Conservation (phyloP, 2,888 invertebrate genomes). For the Pedicia rivosa region DNA sequence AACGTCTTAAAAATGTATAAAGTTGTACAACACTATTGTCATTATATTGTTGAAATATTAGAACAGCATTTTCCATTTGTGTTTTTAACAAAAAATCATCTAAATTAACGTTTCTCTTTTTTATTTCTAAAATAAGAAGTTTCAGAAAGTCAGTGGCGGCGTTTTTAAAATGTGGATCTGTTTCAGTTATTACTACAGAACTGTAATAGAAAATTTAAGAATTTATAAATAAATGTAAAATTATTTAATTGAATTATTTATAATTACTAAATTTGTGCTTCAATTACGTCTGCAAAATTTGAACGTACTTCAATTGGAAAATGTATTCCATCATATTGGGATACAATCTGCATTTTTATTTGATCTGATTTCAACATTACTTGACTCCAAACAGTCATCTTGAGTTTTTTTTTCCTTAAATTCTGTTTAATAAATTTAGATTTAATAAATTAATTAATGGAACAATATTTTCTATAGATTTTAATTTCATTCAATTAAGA, state of each 20-base stretch:
- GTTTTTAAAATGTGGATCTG: constrained; percentile 17
- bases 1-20: constrained; percentile 24
- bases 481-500: too few relatives aligned
- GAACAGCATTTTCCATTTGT: constrained; percentile 7
- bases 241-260: constrained; percentile 6
- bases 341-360: constrained; percentile 66
- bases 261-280: constrained; percentile 75
- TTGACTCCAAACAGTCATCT: constrained; percentile 75
- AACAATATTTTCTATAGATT: too few relatives aligned
- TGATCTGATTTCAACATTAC: constrained; percentile 33
- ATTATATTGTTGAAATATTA: constrained; percentile 18
- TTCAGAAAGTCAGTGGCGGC: constrained; percentile 23
- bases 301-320: constrained; percentile 93
- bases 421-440: too few relatives aligned
- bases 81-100: constrained; percentile 5
- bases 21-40: constrained; percentile 17
- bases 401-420: constrained; percentile 2
- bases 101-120: constrained; percentile 5
- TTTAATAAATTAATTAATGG: too few relatives aligned
- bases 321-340: constrained; percentile 72
- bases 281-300: constrained; percentile 81
- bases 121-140: constrained; percentile 1
- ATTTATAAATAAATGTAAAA: constrained; percentile 10
- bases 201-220: not conserved
- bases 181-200: constrained; percentile 10